These are phyloP conservation scores for Nothura maculosa DNA, from an alignment of 2,797 vertebrate genomes.

Conservation along the genomic window DNA sequence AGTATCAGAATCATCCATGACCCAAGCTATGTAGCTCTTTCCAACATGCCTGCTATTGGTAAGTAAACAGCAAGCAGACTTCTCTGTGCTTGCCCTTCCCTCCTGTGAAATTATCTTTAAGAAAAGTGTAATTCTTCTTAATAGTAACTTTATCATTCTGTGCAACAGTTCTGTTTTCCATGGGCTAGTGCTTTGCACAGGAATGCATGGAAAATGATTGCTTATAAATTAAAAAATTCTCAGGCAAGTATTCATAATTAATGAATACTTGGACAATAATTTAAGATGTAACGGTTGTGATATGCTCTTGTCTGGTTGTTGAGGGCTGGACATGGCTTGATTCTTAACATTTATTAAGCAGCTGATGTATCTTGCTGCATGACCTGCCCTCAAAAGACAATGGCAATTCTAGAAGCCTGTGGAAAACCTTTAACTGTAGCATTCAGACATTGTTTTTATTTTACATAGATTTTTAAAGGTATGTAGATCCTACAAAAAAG, in stretches of 20 bases:
- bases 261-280: neutral
- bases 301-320: neutral
- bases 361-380: neutral
- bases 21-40: constrained; percentile 81
- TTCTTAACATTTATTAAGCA: neutral
- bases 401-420: neutral
- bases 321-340: neutral
- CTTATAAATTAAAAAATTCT: neutral
- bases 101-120: neutral
- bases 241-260: neutral
- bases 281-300: neutral
- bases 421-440: neutral
- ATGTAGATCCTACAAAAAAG: neutral
- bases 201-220: neutral
- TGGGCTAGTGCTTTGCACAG: neutral
- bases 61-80: constrained; percentile 47
- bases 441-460: neutral
- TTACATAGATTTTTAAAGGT: neutral
- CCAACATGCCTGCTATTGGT: constrained; percentile 86
- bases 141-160: neutral
- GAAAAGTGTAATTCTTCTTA: neutral
- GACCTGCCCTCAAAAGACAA: neutral
- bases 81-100: accelerated
- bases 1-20: constrained; percentile 83
- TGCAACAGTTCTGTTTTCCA: neutral